phyloP scores from a whole-genome alignment of 2,888 invertebrate genomes.

The Onthophagus sagittarius region DNA sequence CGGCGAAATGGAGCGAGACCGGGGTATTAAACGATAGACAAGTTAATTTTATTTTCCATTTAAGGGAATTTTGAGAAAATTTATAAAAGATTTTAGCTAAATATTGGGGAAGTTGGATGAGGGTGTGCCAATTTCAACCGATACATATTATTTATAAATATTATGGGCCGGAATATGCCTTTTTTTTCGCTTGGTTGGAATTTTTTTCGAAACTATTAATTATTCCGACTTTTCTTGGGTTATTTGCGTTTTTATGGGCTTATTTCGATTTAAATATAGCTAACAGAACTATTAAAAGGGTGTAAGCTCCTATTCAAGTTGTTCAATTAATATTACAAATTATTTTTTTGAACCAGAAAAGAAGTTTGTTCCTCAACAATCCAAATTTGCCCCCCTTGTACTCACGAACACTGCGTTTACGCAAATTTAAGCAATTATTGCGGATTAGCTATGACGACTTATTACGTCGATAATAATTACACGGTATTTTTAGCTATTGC shows the following conservation, averaged over 20 bases:
- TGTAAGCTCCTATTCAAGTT: too few relatives aligned
- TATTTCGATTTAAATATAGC: conserved; percentile 28
- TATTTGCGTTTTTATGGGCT: conserved; percentile 49
- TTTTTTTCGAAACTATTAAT: conserved; percentile 53
- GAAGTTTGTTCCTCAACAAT: too few relatives aligned
- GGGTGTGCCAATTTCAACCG: conserved; percentile 58
- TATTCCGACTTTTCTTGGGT: conserved; percentile 48
- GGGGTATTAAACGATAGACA: conserved; percentile 43
- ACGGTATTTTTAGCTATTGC: too few relatives aligned
- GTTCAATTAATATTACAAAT: too few relatives aligned
- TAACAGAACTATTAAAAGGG: conserved; percentile 24
- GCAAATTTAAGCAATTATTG: too few relatives aligned
- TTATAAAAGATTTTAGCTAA: conserved; percentile 47
- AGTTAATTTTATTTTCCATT: conserved; percentile 23
- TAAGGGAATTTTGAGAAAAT: too few relatives aligned
- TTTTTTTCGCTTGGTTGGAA: conserved; percentile 56
- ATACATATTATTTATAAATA: conserved; percentile 56
- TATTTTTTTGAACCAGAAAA: too few relatives aligned
- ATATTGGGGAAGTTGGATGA: conserved; percentile 55
- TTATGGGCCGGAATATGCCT: conserved; percentile 54
- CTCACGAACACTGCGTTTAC: too few relatives aligned
- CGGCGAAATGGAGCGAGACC: conserved; percentile 36
- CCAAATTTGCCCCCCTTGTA: too few relatives aligned
- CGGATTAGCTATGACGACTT: too few relatives aligned
- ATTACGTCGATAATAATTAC: too few relatives aligned